Percentiles rank a stretch among this genome's conserved stretches.
Evolutionary conservation across 1,140 invertebrate genomes (phyloP).

Genomic region (Vanessa atalanta): DNA sequence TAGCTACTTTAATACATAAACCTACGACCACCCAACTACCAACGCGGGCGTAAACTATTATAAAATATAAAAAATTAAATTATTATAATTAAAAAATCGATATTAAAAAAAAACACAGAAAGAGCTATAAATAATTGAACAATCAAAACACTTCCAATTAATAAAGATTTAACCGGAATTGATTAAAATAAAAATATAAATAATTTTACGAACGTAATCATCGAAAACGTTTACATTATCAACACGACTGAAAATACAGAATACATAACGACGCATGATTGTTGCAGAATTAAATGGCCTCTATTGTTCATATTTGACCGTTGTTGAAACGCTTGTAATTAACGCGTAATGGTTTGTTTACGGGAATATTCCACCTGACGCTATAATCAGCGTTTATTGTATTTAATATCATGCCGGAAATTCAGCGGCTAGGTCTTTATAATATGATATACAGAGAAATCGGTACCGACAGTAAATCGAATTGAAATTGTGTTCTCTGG

Average conservation of each 20-base stretch:
- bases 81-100: too few relatives aligned
- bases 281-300: constrained; percentile 13
- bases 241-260: constrained; percentile 2
- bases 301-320: constrained; percentile 9
- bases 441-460: neutral
- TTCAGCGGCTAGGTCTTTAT: neutral
- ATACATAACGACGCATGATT: constrained; percentile 15
- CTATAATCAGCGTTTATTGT: neutral
- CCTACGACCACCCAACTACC: too few relatives aligned
- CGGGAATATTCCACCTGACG: constrained; percentile 1
- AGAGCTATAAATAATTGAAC: too few relatives aligned
- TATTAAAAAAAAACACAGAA: too few relatives aligned
- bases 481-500: too few relatives aligned
- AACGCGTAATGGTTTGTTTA: constrained; percentile 17
- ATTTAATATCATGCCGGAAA: neutral
- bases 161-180: neutral
- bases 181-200: neutral
- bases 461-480: too few relatives aligned
- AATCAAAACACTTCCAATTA: neutral
- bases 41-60: too few relatives aligned
- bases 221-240: neutral
- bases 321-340: constrained; percentile 12
- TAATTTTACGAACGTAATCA: neutral
- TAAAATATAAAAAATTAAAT: neutral
- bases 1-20: too few relatives aligned